phyloP scores from a whole-genome alignment of 1,140 invertebrate genomes.

The Drosophila santomea region DNA sequence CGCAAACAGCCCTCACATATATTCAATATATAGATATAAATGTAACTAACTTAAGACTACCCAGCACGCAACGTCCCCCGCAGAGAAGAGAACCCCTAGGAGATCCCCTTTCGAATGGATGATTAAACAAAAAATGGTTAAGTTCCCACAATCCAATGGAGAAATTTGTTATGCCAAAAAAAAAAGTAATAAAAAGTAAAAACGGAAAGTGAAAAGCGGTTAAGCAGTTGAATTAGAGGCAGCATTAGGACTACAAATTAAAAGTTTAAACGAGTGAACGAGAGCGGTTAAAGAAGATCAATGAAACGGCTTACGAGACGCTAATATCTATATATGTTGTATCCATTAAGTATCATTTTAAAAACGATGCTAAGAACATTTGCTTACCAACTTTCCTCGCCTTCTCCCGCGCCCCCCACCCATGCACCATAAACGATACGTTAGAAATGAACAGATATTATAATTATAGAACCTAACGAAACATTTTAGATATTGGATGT shows the following conservation, averaged over 20 bases:
- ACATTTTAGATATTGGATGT: constrained; percentile 61
- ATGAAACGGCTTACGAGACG: constrained; percentile 70
- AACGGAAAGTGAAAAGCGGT: constrained; percentile 1
- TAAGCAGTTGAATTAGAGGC: constrained; percentile 16
- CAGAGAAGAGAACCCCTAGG: constrained; percentile 23
- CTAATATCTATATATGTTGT: constrained; percentile 78
- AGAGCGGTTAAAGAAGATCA: constrained; percentile 32
- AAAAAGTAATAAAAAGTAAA: constrained; percentile 11
- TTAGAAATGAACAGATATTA: constrained; percentile 75
- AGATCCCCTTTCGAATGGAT: constrained; percentile 38
- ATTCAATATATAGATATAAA: constrained; percentile 60
- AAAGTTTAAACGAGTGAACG: constrained; percentile 19
- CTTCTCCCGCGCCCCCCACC: constrained; percentile 4
- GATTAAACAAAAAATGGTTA: constrained; percentile 50
- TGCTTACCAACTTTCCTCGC: constrained; percentile 36
- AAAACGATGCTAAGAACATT: constrained; percentile 55
- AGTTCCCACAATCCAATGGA: constrained; percentile 20
- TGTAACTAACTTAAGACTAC: constrained; percentile 67
- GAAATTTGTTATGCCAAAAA: constrained; percentile 67
- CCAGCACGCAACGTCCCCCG: constrained; percentile 33
- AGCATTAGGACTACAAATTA: constrained; percentile 23
- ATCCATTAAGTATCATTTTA: constrained; percentile 65
- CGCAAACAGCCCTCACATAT: constrained; percentile 26
- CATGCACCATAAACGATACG: constrained; percentile 52
- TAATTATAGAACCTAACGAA: constrained; percentile 57